Evolutionary conservation across 2,113 vertebrate species (phyloP).

Genomic region (Corvus cornix): DNA sequence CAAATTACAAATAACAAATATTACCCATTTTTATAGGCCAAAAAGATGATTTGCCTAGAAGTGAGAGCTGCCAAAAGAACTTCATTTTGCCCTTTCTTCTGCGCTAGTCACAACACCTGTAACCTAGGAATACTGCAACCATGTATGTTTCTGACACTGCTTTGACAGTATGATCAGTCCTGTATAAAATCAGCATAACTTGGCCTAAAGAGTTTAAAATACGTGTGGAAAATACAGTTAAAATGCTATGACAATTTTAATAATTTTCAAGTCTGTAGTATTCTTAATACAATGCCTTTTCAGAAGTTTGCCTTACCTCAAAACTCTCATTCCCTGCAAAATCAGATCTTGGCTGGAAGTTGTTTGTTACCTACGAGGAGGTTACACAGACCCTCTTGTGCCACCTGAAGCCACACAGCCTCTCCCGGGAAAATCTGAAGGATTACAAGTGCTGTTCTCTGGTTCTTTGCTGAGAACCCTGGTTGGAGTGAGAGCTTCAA

Average conservation of each 20-base stretch:
- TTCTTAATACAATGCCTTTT: background rate
- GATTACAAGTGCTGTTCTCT: background rate
- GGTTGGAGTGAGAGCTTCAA: background rate
- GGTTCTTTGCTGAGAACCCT: background rate
- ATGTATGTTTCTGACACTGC: background rate
- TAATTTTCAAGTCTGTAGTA: background rate
- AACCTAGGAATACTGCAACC: background rate
- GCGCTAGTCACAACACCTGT: background rate
- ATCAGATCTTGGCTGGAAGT: background rate
- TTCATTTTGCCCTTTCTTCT: background rate
- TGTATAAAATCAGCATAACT: background rate
- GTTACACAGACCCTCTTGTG: background rate
- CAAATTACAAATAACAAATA: background rate
- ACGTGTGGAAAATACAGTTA: background rate
- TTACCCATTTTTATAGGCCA: background rate
- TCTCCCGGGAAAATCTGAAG: background rate
- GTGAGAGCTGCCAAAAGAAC: background rate
- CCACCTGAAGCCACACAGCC: background rate
- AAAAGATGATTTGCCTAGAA: background rate
- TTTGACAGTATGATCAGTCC: background rate
- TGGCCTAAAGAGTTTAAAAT: background rate
- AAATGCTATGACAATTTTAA: background rate
- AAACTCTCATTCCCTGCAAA: background rate
- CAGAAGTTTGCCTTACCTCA: background rate
- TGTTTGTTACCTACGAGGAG: background rate